Base-by-base conservation (phyloP, 1,140 invertebrate genomes). In the Theocolax elegans region DNA sequence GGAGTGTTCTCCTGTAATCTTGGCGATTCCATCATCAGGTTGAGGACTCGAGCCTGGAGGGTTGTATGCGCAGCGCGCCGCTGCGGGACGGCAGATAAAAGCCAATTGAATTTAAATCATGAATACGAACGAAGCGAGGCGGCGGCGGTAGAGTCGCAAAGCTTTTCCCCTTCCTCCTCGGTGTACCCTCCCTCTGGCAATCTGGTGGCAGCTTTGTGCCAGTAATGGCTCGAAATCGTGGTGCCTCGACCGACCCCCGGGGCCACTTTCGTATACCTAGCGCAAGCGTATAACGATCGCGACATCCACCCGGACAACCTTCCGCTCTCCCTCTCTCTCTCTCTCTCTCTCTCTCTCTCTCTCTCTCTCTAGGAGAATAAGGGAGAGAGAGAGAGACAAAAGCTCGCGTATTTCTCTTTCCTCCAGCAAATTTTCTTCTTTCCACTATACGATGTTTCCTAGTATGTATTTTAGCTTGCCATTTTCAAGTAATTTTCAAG, bases 61-160 rank as follows among this genome's bases (percentile, higher is more conserved):
- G n/a, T n/a, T n/a, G n/a, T n/a, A n/a, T n/a, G n/a, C n/a, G n/a
- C n/a, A 38, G 49, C 71, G 72, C 72, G 72, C 73, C 69, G 75
- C 76, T 74, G 72, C 77, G 76, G 80, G 80, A 82, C 77, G 74
- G 77, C 81, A 81, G 84, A 85, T 85, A 84, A 85, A 85, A 85
- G 83, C 78, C 82, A 85, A 86, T 86, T 83, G 82, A 84, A 83
- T 86, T 85, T 83, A 80, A 85, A 86, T 85, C 81, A 86, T 83
- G 84, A 86, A 85, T 85, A 84, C 80, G 81, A 84, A 82, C 77
- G 79, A 83, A 79, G 77, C 76, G 76, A 80, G 75, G 51, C 42
- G 49, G n/a, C n/a, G n/a, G n/a, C n/a, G n/a, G n/a, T n/a, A n/a
- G n/a, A n/a, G n/a, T n/a, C n/a, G n/a, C n/a, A n/a, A n/a, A n/a